These are phyloP conservation scores for Apis mellifera DNA, from an alignment of 1,140 invertebrate species.

Conservation along the genomic window DNA sequence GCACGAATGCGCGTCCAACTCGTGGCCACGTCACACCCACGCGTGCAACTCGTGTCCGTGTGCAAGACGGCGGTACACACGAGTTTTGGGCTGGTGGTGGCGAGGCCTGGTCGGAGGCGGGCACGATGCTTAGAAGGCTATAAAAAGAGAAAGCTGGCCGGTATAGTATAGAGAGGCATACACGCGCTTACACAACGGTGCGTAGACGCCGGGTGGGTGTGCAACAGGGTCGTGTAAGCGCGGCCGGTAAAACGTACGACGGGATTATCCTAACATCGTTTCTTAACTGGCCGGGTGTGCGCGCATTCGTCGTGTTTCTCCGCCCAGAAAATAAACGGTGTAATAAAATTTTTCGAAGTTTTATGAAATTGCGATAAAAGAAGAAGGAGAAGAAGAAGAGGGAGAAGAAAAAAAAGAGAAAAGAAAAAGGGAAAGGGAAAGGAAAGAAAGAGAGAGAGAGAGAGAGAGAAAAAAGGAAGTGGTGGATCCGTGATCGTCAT, in stretches of 20 bases:
- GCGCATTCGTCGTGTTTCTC: constrained; percentile 20
- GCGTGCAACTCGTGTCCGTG: constrained; percentile 17
- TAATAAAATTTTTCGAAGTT: constrained; percentile 42
- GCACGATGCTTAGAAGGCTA: constrained; percentile 63
- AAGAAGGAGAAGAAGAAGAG: no score
- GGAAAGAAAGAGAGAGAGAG: no score
- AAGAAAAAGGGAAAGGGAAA: no score
- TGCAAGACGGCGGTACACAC: constrained; percentile 12
- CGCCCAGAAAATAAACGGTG: constrained; percentile 23
- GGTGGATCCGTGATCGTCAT: no score
- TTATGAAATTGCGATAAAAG: constrained; percentile 49
- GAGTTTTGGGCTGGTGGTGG: constrained; percentile 24
- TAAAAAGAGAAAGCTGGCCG: constrained; percentile 71
- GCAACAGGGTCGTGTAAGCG: constrained; percentile 57
- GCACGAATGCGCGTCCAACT: neutral
- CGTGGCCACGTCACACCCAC: constrained; percentile 30
- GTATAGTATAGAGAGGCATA: constrained; percentile 43
- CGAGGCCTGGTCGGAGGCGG: constrained; percentile 49
- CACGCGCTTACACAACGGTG: constrained; percentile 40
- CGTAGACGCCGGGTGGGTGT: constrained; percentile 37
- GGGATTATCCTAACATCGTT: constrained; percentile 49
- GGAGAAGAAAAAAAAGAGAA: no score
- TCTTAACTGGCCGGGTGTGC: constrained; percentile 10
- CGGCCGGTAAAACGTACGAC: constrained; percentile 56
- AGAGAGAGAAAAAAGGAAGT: no score